Evolutionary conservation across 2,888 invertebrate species (phyloP).

Genomic region (Phaedon cochleariae): DNA sequence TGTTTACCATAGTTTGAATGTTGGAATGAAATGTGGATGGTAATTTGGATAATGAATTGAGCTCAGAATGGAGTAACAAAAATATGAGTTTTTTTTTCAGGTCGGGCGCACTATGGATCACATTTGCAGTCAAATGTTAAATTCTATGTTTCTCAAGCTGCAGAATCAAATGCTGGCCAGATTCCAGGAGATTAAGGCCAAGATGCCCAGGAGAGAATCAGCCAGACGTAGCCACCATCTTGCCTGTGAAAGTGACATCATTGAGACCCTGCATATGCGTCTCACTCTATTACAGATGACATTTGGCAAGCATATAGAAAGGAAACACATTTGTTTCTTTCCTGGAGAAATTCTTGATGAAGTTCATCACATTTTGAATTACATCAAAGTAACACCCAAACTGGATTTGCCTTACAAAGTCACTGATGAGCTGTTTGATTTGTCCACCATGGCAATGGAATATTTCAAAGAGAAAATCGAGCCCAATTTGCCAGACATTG

Average conservation of each 20-base stretch:
- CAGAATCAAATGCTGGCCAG: slow-evolving; percentile 86
- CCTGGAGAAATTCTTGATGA: slow-evolving; percentile 95
- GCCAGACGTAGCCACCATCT: slow-evolving; percentile 89
- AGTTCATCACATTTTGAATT: slow-evolving; percentile 84
- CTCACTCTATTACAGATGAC: slow-evolving; percentile 92
- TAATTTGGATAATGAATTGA: too few relatives aligned
- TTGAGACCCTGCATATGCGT: slow-evolving; percentile 92
- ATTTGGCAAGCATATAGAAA: slow-evolving; percentile 93
- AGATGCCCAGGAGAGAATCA: slow-evolving; percentile 92
- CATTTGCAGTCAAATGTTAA: slow-evolving; percentile 80
- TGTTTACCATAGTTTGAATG: too few relatives aligned
- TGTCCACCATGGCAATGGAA: slow-evolving; percentile 98
- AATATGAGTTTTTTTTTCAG: slow-evolving; percentile 65
- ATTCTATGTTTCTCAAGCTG: slow-evolving; percentile 84
- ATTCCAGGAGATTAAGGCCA: slow-evolving; percentile 87
- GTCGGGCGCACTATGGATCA: slow-evolving; percentile 84
- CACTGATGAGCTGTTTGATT: slow-evolving; percentile 92
- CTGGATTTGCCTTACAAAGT: slow-evolving; percentile 90
- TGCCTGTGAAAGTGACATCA: slow-evolving; percentile 91
- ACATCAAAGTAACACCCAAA: slow-evolving; percentile 81
- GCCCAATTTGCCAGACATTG: slow-evolving; percentile 86
- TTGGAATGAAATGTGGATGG: too few relatives aligned
- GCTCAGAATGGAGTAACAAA: too few relatives aligned
- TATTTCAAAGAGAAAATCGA: slow-evolving; percentile 95
- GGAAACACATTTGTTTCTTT: slow-evolving; percentile 93